These are phyloP conservation scores for Enteromius mattozi DNA, from an alignment of 2,797 vertebrate genomes.

Conservation along the genomic window DNA sequence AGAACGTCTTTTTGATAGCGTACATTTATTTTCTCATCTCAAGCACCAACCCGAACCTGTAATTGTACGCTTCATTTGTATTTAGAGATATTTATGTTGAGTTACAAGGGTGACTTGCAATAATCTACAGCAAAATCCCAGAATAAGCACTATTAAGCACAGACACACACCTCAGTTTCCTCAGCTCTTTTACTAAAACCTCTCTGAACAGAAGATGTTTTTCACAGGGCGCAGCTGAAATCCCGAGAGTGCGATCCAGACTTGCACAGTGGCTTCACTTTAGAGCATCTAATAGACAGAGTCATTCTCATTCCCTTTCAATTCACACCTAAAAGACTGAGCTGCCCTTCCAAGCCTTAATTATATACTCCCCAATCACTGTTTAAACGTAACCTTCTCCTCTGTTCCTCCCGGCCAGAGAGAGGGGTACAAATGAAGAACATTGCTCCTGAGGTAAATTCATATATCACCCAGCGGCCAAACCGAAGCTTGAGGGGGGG, in stretches of 20 bases:
- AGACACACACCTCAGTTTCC: background rate
- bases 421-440: slow-evolving; percentile 62
- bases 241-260: slow-evolving; percentile 59
- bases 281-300: slow-evolving; percentile 77
- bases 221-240: slow-evolving; percentile 29
- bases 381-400: slow-evolving; percentile 74
- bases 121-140: slow-evolving; percentile 1
- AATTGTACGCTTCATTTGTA: slow-evolving; percentile 7
- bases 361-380: slow-evolving; percentile 77
- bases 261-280: slow-evolving; percentile 69
- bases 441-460: slow-evolving; percentile 64
- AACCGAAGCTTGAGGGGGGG: slow-evolving; percentile 61
- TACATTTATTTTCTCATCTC: background rate
- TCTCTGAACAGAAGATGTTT: slow-evolving; percentile 37
- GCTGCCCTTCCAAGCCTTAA: slow-evolving; percentile 76
- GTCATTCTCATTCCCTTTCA: slow-evolving; percentile 76
- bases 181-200: background rate
- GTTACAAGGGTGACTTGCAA: background rate
- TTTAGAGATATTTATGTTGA: slow-evolving; percentile 8
- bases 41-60: background rate
- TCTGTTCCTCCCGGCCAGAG: slow-evolving; percentile 45
- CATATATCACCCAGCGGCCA: slow-evolving; percentile 66
- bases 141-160: slow-evolving; percentile 1
- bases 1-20: background rate
- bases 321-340: slow-evolving; percentile 79